Base-by-base conservation (phyloP, 30 jellyfish, hydroid and myxozoan species). In the Rhopilema esculentum region DNA sequence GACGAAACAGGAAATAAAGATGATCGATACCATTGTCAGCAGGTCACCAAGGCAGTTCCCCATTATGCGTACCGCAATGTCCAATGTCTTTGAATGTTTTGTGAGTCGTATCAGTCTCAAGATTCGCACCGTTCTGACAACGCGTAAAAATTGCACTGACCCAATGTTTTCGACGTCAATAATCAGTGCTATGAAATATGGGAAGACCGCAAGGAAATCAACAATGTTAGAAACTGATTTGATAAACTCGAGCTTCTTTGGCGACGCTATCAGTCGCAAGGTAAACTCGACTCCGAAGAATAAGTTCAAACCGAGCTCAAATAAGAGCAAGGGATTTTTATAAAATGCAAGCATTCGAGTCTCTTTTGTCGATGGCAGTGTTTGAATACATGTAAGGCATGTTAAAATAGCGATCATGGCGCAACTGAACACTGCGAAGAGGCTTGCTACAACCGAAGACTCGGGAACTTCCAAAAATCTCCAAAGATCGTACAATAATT, bases 71-170 rank as follows among this genome's bases (percentile, higher is more conserved):
- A 83, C 82, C 1, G 91, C 91, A 23, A 62, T 71, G 21, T 80
- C 83, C 66, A 91, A 61, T 25, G 90, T 75, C 68, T 51, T 79
- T 33, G 97, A 91, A n/a, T 84, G 88, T 50, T 74, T 85, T 49
- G 97, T 74, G 23, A 91, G 29, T 1, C 95, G 95, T 15, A 92
- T 49, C 82, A 92, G 61, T 0, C 98, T 92, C 61, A 92, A 48
- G 18, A 87, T 77, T 25, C 98, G 92, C 0, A 83, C 83, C 27
- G 84, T 71, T 26, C 98, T 85, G 19, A 92, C 80, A 79, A 74
- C 88, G 27, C 93, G 86, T 16, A 87, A 82, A 68, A 87, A 87
- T 48, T 70, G 69, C 63, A 61, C 69, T 23, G 84, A 17, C 61
- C 93, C 70, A 15, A 91, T 53, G 66, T 74, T 78, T 24, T 72